Base-by-base conservation (phyloP, 2,113 vertebrate genomes). In the Aramus guarauna region DNA sequence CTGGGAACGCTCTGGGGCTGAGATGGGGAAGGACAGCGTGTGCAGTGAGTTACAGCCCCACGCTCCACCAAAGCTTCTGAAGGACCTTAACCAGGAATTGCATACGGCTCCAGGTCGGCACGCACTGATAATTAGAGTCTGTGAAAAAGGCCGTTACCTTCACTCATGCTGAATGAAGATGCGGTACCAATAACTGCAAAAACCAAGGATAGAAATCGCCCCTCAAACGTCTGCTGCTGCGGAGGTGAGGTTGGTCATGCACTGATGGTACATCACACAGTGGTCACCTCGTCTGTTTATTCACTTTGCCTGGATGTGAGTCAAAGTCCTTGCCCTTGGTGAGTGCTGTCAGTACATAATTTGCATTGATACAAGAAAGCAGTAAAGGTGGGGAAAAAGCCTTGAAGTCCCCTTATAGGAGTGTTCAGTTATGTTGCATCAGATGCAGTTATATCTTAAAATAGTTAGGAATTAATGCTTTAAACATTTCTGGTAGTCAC, bases 121-220 rank as follows among this genome's bases (percentile, higher is more conserved):
- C 1, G 0, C 29, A 24, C n/a, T 0, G 0, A 18, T 5, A 26
- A n/a, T 4, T 21, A 36, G 16, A 39, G 9, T 20, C 36, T 64
- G 30, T 15, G 34, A 63, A n/a, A 52, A 36, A 12, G 14, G 26
- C 59, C 1, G 0, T 39, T 60, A 24, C 27, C 66, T 75, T 56
- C 36, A 18, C 32, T 55, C 21, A 5, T 5, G 8, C 56, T 36
- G 27, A 47, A 24, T 10, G 48, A 71, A 69, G 47, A 58, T 3
- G 5, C 0, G 3, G 34, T 72, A 32, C 27, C 47, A 34, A 23
- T 41, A 83, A 34, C 62, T 79, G 58, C n/a, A 63, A 23, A 53
- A 52, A n/a, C 1, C 32, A 18, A 58, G 47, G 41, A 29, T 48
- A 86, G 29, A 20, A 72, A 47, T 20, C 73, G n/a, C 23, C 29